Base-by-base conservation (phyloP, 2,888 invertebrate genomes). In the Diloba caeruleocephala region DNA sequence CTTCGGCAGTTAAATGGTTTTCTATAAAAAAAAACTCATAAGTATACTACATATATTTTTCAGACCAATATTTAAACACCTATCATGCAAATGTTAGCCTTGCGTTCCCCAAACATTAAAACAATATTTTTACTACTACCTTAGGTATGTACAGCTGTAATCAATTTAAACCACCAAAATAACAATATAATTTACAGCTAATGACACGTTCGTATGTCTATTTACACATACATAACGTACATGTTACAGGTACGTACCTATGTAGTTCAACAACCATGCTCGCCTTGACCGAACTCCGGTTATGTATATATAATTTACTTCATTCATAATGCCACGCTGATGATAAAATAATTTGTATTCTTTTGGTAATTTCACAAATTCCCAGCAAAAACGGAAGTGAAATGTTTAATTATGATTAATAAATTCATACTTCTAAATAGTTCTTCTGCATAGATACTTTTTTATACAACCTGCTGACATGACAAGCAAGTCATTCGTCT, bases 241-340 rank as follows among this genome's bases (percentile, higher is more conserved):
- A n/a, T 60, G 61, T 54, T 55, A 49, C 53, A 29, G 25, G 32
- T 51, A 38, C 26, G 23, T 64, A 63, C 67, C 65, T 63, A 65
- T 66, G 78, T 80, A 79, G 77, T 79, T 78, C 78, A 81, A 79
- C 66, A 76, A 85, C 74, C 88, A 78, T 44, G 91, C 80, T 91
- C 72, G 68, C 91, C 91, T 92, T 92, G 91, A 90, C 90, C 90
- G 84, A 76, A 73, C 79, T 75, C 69, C 71, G 77, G 69, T 76
- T 75, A 77, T 81, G 70, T 71, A 77, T 81, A 68, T 71, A 74
- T 75, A 66, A 74, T 85, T 76, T 81, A 76, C 79, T 84, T 82
- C 87, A 89, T 89, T 89, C 87, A 90, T 85, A 72, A 71, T 71
- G 66, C 61, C 61, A 74, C 67, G 70, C 70, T 59, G 69, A 72